These are phyloP conservation scores for Willowsia nigromaculata DNA, from an alignment of 2,888 invertebrate genomes.

Conservation along the genomic window DNA sequence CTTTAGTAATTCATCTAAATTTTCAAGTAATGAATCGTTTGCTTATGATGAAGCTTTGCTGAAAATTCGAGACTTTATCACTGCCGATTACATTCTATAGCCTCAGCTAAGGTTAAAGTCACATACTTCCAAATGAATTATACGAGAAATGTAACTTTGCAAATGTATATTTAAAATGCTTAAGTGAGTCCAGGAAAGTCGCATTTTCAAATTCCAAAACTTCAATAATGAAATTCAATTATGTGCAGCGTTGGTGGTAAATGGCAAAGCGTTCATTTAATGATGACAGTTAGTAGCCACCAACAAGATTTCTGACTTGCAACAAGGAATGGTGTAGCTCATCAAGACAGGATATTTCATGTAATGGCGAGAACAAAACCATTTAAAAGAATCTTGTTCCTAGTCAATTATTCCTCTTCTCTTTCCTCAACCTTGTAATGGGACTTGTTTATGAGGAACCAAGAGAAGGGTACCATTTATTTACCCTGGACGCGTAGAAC, in stretches of 20 bases:
- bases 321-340: not conserved
- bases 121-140: no score
- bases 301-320: constrained; percentile 1
- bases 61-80: no score
- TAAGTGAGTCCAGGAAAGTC: not conserved
- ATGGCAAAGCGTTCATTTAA: not conserved
- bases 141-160: no score
- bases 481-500: not conserved
- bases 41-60: no score
- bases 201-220: not conserved
- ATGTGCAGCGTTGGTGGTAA: not conserved
- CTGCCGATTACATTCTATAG: no score
- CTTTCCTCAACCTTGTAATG: constrained; percentile 4
- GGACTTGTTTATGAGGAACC: not conserved
- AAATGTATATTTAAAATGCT: not conserved
- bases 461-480: not conserved
- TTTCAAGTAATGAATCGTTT: no score
- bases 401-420: not conserved
- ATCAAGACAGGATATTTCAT: not conserved
- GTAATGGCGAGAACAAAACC: constrained; percentile 15
- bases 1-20: no score
- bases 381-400: not conserved
- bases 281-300: constrained; percentile 37
- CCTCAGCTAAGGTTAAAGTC: no score
- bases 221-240: constrained; percentile 4